Conservation (phyloP, 2,888 invertebrate species). For the Dromius quadrimaculatus region DNA sequence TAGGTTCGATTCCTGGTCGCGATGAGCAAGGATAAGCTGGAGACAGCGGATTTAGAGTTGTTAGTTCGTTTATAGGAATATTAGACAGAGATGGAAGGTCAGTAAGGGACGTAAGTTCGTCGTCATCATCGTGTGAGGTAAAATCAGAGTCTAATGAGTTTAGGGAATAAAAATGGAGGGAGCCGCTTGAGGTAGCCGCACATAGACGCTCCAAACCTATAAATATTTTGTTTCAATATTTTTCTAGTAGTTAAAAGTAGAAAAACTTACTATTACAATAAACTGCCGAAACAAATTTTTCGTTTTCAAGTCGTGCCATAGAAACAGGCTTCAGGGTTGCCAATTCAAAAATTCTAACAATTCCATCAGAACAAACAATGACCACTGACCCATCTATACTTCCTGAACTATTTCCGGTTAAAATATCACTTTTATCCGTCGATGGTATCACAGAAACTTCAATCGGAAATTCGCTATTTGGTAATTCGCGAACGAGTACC, state of each 20-base stretch:
- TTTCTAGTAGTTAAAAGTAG: background rate
- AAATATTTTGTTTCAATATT: background rate
- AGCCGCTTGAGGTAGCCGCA: constrained; percentile 83
- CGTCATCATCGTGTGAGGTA: constrained; percentile 57
- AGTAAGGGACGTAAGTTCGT: background rate
- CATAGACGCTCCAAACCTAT: constrained; percentile 85
- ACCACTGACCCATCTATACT: constrained; percentile 73
- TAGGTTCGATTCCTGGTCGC: background rate
- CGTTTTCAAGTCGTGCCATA: constrained; percentile 76
- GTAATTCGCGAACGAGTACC: constrained; percentile 72
- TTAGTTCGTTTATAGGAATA: too few species aligned
- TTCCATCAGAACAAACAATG: constrained; percentile 81
- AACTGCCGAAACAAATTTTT: constrained; percentile 83
- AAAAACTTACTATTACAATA: constrained; percentile 82
- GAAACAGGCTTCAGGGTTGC: constrained; percentile 78
- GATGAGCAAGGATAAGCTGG: background rate
- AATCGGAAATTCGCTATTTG: constrained; percentile 75
- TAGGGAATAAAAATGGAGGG: constrained; percentile 85
- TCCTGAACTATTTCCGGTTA: constrained; percentile 53
- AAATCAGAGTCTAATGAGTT: constrained; percentile 80
- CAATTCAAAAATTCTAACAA: constrained; percentile 78
- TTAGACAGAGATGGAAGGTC: background rate
- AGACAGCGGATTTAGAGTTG: background rate
- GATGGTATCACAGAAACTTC: constrained; percentile 78
- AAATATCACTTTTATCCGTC: constrained; percentile 60